These are phyloP conservation scores for Suillia variegata DNA, from an alignment of 2,888 invertebrate genomes.

Conservation along the genomic window DNA sequence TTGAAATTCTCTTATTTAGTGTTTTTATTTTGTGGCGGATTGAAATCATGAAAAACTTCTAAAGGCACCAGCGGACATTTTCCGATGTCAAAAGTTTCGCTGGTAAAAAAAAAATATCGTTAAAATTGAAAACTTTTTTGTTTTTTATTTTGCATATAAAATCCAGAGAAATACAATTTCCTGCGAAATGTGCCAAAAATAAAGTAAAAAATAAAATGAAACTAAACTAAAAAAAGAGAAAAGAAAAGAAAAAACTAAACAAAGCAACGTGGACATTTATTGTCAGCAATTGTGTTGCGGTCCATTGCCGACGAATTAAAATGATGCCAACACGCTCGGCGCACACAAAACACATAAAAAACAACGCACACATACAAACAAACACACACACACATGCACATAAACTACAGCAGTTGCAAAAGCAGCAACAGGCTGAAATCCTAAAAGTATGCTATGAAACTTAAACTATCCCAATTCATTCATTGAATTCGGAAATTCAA, in stretches of 20 bases:
- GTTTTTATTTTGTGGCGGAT: too few relatives aligned
- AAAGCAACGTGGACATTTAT: conserved; percentile 27
- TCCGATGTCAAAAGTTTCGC: too few relatives aligned
- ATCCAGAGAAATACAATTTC: conserved; percentile 48
- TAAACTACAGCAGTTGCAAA: conserved; percentile 41
- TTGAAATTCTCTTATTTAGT: too few relatives aligned
- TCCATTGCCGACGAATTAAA: conserved; percentile 34
- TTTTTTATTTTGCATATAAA: too few relatives aligned
- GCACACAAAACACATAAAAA: too few relatives aligned
- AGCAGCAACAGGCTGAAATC: conserved; percentile 44
- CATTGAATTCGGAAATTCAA: conserved; percentile 59
- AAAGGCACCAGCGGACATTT: too few relatives aligned
- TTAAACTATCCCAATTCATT: conserved; percentile 55
- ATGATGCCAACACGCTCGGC: conserved; percentile 30
- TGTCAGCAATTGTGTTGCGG: conserved; percentile 27
- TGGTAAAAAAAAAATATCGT: too few relatives aligned
- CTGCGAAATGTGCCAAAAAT: conserved; percentile 28
- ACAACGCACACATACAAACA: conserved; percentile 10
- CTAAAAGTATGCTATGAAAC: conserved; percentile 44
- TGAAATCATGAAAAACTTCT: too few relatives aligned
- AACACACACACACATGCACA: not conserved
- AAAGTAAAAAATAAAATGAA: conserved; percentile 28
- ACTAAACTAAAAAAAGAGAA: conserved; percentile 7
- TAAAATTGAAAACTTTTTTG: too few relatives aligned
- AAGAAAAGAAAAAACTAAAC: conserved; percentile 7